Evolutionary conservation across 2,113 vertebrate species (phyloP).

Genomic region (Pipa parva): DNA sequence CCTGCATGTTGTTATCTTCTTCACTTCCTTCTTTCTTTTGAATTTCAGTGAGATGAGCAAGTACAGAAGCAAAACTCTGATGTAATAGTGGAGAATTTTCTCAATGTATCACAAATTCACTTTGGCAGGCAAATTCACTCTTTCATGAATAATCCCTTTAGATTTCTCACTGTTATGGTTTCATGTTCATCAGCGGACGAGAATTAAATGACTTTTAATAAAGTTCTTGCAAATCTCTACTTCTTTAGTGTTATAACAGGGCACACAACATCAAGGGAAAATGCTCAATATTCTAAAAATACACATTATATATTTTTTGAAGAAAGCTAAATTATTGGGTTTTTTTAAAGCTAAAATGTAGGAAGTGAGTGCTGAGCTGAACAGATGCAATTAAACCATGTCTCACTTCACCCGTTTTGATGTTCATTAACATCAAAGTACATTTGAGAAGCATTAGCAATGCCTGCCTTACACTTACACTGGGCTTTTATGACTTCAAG

Average conservation of each 20-base stretch:
- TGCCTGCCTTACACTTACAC: slow-evolving; percentile 1
- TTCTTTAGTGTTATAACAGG: background rate
- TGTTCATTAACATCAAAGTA: slow-evolving; percentile 14
- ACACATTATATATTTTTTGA: too few relatives aligned
- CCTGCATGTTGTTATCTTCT: too few relatives aligned
- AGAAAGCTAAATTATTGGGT: slow-evolving; percentile 15
- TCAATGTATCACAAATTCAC: too few relatives aligned
- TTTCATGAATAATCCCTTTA: too few relatives aligned
- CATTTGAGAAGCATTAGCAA: slow-evolving; percentile 9
- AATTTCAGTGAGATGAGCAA: too few relatives aligned
- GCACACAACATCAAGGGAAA: background rate
- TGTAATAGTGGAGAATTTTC: too few relatives aligned
- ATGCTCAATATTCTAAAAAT: background rate
- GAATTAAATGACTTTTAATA: slow-evolving; percentile 10
- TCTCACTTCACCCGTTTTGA: background rate
- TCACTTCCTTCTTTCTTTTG: too few relatives aligned
- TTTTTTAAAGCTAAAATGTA: background rate
- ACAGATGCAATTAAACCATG: slow-evolving; percentile 15
- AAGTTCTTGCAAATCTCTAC: slow-evolving; percentile 1
- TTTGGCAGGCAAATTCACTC: too few relatives aligned
- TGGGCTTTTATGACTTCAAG: slow-evolving; percentile 19
- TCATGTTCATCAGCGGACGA: background rate
- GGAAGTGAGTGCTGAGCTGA: background rate
- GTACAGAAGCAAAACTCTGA: too few relatives aligned
- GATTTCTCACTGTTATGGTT: background rate